Evolutionary conservation across 2,113 vertebrate species (phyloP).

Genomic region (Thalassarche chlororhynchos): DNA sequence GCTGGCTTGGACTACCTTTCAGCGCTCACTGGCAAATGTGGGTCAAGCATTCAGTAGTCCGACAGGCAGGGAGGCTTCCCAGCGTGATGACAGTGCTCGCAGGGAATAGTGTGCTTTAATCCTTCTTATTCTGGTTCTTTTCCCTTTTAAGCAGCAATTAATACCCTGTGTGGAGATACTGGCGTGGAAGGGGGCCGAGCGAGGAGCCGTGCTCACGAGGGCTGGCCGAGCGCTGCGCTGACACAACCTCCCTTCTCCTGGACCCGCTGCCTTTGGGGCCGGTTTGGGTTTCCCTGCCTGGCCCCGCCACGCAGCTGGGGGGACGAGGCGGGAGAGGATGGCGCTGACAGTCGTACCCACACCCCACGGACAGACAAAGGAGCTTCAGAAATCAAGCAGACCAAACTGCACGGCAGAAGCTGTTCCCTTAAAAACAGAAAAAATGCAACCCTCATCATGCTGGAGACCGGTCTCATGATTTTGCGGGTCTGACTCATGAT

Average conservation of each 20-base stretch:
- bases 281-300: not conserved
- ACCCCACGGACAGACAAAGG: not conserved
- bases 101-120: not conserved
- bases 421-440: not conserved
- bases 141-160: not conserved
- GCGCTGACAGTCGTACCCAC: not conserved
- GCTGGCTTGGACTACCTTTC: not conserved
- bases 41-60: not conserved
- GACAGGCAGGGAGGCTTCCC: not conserved
- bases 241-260: not conserved
- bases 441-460: not conserved
- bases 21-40: not conserved
- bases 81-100: not conserved
- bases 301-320: not conserved
- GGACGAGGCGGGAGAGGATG: rapidly evolving
- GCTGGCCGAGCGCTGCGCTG: not conserved
- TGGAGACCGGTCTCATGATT: not conserved
- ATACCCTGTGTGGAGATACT: not conserved
- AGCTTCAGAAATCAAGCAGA: not conserved
- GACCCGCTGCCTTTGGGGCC: not conserved
- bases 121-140: not conserved
- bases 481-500: not conserved
- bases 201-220: not conserved
- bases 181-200: not conserved
- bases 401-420: not conserved